Percentiles rank a stretch among this genome's conserved stretches.
phyloP scores from a whole-genome alignment of 2,797 vertebrate genomes.

The Tenualosa ilisha region DNA sequence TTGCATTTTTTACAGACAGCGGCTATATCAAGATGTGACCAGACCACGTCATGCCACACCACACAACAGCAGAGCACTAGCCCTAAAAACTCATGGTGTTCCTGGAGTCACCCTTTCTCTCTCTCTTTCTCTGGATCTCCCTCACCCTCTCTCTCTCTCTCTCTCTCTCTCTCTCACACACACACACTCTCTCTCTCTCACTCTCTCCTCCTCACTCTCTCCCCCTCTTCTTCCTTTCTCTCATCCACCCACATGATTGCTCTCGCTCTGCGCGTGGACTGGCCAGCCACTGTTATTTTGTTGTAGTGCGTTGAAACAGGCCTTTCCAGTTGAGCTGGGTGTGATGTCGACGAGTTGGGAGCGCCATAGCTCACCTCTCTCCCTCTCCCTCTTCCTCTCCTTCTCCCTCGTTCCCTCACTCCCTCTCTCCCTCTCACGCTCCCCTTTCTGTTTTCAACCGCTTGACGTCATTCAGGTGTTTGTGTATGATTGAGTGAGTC shows the following conservation, averaged over 20 bases:
- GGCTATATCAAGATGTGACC: conserved; percentile 30
- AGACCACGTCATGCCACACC: conserved; percentile 20
- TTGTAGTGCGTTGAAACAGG: conserved; percentile 61
- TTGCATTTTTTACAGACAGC: conserved; percentile 50
- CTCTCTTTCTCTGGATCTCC: not conserved
- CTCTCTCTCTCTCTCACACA: not conserved
- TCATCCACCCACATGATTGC: not conserved
- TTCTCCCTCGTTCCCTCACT: not conserved
- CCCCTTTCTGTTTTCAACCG: conserved; percentile 50
- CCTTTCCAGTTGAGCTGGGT: conserved; percentile 71
- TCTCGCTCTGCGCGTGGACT: not conserved
- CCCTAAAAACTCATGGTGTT: not conserved
- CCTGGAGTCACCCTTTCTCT: not conserved
- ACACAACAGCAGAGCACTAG: not conserved
- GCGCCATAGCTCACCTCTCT: conserved; percentile 32
- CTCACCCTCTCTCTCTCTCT: not conserved
- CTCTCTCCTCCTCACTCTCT: not conserved
- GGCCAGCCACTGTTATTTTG: conserved; percentile 23
- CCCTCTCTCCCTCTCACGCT: not conserved
- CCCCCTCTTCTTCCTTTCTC: not conserved
- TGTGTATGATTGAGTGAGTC: conserved; percentile 32
- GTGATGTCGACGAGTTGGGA: conserved; percentile 47
- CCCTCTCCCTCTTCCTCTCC: not conserved
- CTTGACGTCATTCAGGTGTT: conserved; percentile 64
- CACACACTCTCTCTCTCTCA: not conserved